Conservation (phyloP, 64 coral and sea anemone genomes). For the Anthopleura sola region DNA sequence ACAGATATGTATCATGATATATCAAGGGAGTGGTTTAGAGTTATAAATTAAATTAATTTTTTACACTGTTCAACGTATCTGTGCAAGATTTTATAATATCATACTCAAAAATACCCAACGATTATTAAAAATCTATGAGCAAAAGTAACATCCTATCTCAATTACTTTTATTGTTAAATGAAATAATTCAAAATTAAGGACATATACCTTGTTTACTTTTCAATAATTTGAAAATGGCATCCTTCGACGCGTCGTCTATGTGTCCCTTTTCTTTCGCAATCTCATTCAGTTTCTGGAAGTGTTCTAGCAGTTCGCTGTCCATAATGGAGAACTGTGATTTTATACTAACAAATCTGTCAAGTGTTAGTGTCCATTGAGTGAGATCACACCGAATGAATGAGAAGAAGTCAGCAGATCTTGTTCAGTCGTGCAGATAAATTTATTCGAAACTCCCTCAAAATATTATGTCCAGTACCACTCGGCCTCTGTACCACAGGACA, state of each 20-base stretch:
- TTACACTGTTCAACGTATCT: neutral
- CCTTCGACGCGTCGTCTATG: neutral
- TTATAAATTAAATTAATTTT: neutral
- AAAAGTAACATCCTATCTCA: neutral
- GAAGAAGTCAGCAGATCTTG: neutral
- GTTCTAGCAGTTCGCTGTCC: constrained; percentile 11
- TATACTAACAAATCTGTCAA: neutral
- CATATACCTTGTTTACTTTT: constrained; percentile 26
- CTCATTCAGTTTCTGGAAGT: constrained; percentile 3
- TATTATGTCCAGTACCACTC: neutral
- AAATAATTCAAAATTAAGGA: neutral
- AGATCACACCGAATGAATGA: neutral
- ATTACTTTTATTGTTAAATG: neutral
- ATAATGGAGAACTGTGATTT: neutral
- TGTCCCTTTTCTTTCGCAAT: neutral
- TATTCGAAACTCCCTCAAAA: constrained; percentile 30
- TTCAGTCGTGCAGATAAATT: neutral
- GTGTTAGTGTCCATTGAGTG: neutral
- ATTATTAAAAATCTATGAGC: neutral
- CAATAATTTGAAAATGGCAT: constrained; percentile 17
- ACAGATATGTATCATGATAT: too few species aligned
- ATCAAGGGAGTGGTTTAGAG: neutral
- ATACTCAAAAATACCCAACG: neutral
- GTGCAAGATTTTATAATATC: neutral
- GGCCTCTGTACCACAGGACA: neutral